Percentiles rank a stretch among this genome's conserved stretches.
phyloP scores from a whole-genome alignment of 2,797 vertebrate species.

The Tokudaia muenninki region DNA sequence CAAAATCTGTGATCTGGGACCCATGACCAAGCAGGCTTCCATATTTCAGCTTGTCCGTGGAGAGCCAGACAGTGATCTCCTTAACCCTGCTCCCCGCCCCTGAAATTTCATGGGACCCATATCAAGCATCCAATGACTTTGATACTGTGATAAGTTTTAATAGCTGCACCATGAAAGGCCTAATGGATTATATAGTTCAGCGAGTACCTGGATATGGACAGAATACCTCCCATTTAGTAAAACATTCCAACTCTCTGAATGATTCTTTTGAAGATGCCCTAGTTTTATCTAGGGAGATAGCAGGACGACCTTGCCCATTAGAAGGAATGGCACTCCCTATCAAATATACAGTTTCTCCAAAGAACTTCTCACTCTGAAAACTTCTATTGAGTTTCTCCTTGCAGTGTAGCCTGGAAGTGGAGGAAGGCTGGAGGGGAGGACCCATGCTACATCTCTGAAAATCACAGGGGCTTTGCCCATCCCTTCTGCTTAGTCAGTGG shows the following conservation, averaged over 20 bases:
- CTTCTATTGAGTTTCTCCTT: background rate
- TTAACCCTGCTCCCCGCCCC: background rate
- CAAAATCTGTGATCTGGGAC: background rate
- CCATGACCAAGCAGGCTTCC: background rate
- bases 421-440: background rate
- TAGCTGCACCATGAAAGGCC: background rate
- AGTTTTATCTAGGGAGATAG: background rate
- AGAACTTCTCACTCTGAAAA: conserved; percentile 14
- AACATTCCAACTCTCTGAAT: background rate
- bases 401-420: background rate
- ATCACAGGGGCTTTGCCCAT: background rate
- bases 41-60: background rate
- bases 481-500: background rate
- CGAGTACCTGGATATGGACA: background rate
- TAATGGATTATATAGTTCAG: background rate
- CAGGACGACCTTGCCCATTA: background rate
- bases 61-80: background rate
- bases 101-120: background rate
- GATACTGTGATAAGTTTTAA: background rate
- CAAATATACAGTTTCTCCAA: conserved; percentile 12
- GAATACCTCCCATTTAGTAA: background rate
- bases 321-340: background rate
- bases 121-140: background rate
- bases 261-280: background rate
- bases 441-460: background rate